These are phyloP conservation scores for Aleiodes leptofemur DNA, from an alignment of 2,888 invertebrate species.

Conservation along the genomic window DNA sequence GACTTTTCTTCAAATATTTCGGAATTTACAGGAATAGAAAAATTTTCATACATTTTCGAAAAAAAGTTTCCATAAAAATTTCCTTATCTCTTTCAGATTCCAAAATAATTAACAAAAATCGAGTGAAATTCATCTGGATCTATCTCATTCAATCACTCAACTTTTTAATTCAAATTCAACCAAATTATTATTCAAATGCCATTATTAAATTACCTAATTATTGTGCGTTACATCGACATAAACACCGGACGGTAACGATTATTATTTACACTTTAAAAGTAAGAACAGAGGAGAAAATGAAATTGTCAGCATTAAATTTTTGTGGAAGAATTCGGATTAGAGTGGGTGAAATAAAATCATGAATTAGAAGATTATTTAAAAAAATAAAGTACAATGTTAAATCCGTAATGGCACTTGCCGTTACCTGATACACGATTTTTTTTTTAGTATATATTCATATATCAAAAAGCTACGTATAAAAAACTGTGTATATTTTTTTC, in stretches of 20 bases:
- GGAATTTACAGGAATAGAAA: no score
- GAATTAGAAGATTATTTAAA: constrained; percentile 9
- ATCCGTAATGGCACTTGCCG: constrained; percentile 32
- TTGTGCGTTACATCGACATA: constrained; percentile 33
- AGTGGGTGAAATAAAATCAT: constrained; percentile 10
- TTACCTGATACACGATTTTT: constrained; percentile 13
- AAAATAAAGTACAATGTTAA: constrained; percentile 35
- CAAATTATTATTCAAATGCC: not conserved
- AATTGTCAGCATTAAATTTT: not conserved
- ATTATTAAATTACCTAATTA: constrained; percentile 19
- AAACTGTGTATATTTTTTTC: not conserved
- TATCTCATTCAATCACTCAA: not conserved
- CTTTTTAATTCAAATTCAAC: no score
- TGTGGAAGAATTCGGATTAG: constrained; percentile 9
- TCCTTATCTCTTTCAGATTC: no score
- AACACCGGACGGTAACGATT: constrained; percentile 32
- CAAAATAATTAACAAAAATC: no score
- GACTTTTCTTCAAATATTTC: no score
- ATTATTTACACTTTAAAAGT: constrained; percentile 22
- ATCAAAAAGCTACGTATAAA: constrained; percentile 12
- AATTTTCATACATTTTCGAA: no score
- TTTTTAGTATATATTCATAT: not conserved
- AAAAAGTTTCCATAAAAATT: no score
- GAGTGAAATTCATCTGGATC: no score
- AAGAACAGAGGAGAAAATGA: not conserved